Percentiles rank a stretch among this genome's conserved stretches.
These are phyloP conservation scores for Drosophila heteroneura DNA, from an alignment of 2,888 invertebrate species.

Conservation along the genomic window DNA sequence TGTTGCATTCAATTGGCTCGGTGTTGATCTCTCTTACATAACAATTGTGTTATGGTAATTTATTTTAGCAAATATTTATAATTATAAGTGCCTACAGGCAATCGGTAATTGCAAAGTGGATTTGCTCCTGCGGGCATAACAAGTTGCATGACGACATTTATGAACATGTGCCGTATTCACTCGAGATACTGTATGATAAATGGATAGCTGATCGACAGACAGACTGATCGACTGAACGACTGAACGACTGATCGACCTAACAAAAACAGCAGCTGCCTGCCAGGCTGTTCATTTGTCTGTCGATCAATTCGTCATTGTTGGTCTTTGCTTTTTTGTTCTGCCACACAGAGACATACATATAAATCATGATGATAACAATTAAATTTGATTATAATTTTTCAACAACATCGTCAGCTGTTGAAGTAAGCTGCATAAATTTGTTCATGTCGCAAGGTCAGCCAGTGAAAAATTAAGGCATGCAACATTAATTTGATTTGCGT, in stretches of 20 bases:
- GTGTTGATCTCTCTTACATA: conserved; percentile 40
- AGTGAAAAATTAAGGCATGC: conserved; percentile 73
- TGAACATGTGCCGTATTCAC: conserved; percentile 22
- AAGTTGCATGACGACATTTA: conserved; percentile 69
- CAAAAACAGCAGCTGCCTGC: conserved; percentile 31
- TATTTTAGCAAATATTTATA: conserved; percentile 61
- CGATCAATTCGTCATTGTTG: conserved; percentile 59
- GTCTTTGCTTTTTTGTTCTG: conserved; percentile 46
- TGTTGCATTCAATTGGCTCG: conserved; percentile 32
- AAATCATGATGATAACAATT: conserved; percentile 82
- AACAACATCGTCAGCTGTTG: conserved; percentile 44
- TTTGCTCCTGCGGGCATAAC: conserved; percentile 76
- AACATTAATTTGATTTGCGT: conserved; percentile 81
- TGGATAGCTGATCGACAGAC: conserved; percentile 37
- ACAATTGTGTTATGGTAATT: conserved; percentile 42
- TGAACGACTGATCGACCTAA: conserved; percentile 20
- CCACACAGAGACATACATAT: conserved; percentile 44
- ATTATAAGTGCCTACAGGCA: conserved; percentile 56
- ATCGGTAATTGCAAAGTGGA: conserved; percentile 71
- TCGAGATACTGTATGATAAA: conserved; percentile 47
- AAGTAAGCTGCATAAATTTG: conserved; percentile 65
- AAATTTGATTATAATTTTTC: conserved; percentile 79
- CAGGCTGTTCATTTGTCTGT: conserved; percentile 61
- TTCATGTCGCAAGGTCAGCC: conserved; percentile 73
- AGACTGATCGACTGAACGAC: conserved; percentile 32